Evolutionary conservation across 2,113 vertebrate genomes (phyloP), one percentile per base, ranked within the genome.

Genomic region (Orientallactaga bullata): DNA sequence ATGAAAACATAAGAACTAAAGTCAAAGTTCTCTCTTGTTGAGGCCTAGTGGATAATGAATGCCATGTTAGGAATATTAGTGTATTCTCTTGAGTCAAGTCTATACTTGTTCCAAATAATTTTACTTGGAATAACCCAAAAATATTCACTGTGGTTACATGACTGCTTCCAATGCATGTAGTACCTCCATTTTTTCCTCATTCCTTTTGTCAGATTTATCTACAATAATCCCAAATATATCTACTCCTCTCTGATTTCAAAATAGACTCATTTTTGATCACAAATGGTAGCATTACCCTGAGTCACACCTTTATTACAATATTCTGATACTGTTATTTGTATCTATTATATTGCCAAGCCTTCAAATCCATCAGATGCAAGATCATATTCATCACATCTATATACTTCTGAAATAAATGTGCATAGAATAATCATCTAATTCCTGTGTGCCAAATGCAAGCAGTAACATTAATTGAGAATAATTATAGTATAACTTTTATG

Each of bases 331-430:
- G n/a, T 76, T 5, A 85, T 92, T 80, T 92, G 17, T 26, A 42
- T 13, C 5, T 51, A 1, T 39, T 94, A 74, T 76, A 68, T 4
- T 66, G 47, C 37, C 7, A 12, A n/a, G 65, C 2, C 85, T 72
- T 82, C 68, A 85, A 83, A 79, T 92, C 24, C 7, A 73, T 77
- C 12, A 74, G 35, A 61, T 80, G 30, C 80, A 30, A 90, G 17
- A 66, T 15, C 30, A 61, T 28, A 6, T 15, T 2, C 2, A 55
- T 80, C 9, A 47, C 4, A 61, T 39, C 2, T 68, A 86, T 71
- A 47, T 42, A 71, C 73, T 91, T 94, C 35, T 88, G 16, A 79
- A 66, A 94, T 90, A 20, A 71, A 26, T 61, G 23, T 94, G 9
- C n/a, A 9, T 81, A 24, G 3, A 39, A 69, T 32, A 78, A 94